Conservation (phyloP, 2,113 vertebrate species). For the Takifugu bimaculatus region DNA sequence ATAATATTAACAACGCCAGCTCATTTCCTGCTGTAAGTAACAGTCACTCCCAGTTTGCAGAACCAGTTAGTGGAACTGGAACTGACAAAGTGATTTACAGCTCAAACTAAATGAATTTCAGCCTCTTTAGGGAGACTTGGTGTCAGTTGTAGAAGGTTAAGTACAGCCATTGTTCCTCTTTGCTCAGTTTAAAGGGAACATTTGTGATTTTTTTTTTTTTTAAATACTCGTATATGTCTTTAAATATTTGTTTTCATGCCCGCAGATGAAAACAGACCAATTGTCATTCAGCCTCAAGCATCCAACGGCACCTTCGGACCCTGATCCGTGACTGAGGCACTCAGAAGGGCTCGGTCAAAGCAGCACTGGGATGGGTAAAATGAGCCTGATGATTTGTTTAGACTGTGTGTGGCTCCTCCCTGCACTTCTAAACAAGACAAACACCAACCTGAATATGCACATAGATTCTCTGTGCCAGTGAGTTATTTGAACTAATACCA, state of each 20-base stretch:
- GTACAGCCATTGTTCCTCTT: too few species aligned
- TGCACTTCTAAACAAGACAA: constrained; percentile 6
- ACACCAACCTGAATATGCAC: constrained; percentile 17
- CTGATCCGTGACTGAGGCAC: neutral
- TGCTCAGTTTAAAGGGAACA: too few species aligned
- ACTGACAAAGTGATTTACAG: too few species aligned
- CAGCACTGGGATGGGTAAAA: neutral
- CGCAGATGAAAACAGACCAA: constrained; percentile 50
- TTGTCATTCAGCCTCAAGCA: constrained; percentile 49
- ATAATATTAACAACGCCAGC: too few species aligned
- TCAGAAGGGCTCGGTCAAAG: neutral
- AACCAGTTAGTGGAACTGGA: too few species aligned
- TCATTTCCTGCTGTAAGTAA: too few species aligned
- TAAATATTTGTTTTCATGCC: neutral
- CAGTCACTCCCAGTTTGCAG: too few species aligned
- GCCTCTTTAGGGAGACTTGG: too few species aligned
- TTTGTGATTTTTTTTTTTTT: neutral
- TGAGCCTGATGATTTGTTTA: neutral
- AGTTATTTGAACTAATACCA: constrained; percentile 16
- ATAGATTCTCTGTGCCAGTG: constrained; percentile 6
- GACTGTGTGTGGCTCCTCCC: neutral
- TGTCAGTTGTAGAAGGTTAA: too few species aligned
- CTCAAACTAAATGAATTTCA: too few species aligned
- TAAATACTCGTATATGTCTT: neutral
- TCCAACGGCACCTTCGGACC: constrained; percentile 6